Percentiles rank a stretch among this genome's conserved stretches.
phyloP scores from a whole-genome alignment of 2,797 vertebrate species.

The Sebastes umbrosus region DNA sequence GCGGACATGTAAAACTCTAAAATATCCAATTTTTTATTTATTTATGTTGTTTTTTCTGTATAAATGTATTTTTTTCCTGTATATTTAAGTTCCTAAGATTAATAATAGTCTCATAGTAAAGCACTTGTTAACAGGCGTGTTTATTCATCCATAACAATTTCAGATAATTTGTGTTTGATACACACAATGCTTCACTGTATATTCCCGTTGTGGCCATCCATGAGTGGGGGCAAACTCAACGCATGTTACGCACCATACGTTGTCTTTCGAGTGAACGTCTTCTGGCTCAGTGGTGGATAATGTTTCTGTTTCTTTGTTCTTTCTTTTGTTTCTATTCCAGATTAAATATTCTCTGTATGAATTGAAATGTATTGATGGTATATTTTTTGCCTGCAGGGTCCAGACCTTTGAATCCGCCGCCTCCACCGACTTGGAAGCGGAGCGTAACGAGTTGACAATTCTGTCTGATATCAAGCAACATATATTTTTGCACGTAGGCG shows the following conservation, averaged over 20 bases:
- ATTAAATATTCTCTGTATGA: not conserved
- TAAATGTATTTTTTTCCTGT: too few species aligned
- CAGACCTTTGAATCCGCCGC: not conserved
- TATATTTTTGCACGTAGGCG: not conserved
- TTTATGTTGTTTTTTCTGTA: too few species aligned
- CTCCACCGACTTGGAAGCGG: too few species aligned
- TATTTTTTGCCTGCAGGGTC: not conserved
- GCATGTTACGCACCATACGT: not conserved
- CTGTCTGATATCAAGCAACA: too few species aligned
- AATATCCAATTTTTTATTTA: too few species aligned
- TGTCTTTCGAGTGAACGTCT: not conserved
- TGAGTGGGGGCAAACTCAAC: not conserved
- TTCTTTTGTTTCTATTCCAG: not conserved
- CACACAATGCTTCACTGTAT: not conserved
- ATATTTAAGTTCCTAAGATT: too few species aligned
- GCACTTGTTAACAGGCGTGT: not conserved
- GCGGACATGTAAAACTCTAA: too few species aligned
- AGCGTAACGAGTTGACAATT: too few species aligned
- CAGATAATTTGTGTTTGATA: not conserved
- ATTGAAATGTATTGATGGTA: not conserved
- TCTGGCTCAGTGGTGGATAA: not conserved
- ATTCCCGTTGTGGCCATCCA: not conserved
- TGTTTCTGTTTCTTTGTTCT: not conserved
- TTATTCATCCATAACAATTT: not conserved
- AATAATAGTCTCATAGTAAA: not conserved